Base-by-base conservation (phyloP, 1,140 invertebrate genomes). In the Dinoponera quadriceps region DNA sequence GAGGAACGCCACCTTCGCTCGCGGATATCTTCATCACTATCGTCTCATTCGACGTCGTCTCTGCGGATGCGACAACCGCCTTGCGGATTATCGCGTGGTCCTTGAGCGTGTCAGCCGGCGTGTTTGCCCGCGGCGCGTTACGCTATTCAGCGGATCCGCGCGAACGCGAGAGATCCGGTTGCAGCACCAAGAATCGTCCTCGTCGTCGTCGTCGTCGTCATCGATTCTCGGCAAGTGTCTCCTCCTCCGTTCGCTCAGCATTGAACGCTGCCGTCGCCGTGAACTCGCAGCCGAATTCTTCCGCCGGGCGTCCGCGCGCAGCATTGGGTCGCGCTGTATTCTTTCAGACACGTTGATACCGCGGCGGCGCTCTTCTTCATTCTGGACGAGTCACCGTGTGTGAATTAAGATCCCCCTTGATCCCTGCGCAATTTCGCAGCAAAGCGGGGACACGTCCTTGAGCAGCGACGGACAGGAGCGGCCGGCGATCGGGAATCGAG, bases 21-120 rank as follows among this genome's bases (percentile, higher is more conserved):
- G 91, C 89, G 55, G 93, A 88, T 60, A 94, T 92, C 89, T 92
- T 94, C 92, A 94, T 94, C 85, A 91, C 91, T 87, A 89, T 89
- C 88, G 87, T 88, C 86, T 85, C 60, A 82, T 65, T 65, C 84
- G 87, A 88, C 83, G 86, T 78, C 69, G 78, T 55, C 51, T 65
- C 60, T 62, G 55, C 78, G 55, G 57, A 82, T 74, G 57, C 69
- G 44, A 74, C 68, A 77, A 81, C 72, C n/a, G 65, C 62, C 54
- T 72, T 60, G 60, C 54, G 80, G 85, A 87, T 85, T 88, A 82
- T 44, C 49, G 55, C 27, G 3, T 9, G 18, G 18, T 74, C 20
- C 51, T 80, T 33, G 38, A 71, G 14, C 65, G 51, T 29, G 33
- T 80, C 75, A 27, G 51, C 7, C 18, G 63, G 68, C 49, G 75